phyloP scores from a whole-genome alignment of 2,113 vertebrate species.

The Takifugu flavidus region DNA sequence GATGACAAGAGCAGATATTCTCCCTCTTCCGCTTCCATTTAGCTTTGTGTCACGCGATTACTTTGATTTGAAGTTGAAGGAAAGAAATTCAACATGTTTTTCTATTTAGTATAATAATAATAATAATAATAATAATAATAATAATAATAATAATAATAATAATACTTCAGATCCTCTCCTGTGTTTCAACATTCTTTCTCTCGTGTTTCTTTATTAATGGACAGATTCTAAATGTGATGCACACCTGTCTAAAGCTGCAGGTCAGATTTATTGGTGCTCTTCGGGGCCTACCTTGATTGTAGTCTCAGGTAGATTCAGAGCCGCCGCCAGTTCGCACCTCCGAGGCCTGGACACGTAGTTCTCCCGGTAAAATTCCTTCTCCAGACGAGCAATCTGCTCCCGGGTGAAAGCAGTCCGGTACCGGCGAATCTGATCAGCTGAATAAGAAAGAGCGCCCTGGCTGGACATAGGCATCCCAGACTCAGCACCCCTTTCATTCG shows the following conservation, averaged over 20 bases:
- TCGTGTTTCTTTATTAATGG: too few relatives aligned
- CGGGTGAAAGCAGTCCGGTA: slow-evolving; percentile 97
- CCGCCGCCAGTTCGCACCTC: slow-evolving; percentile 93
- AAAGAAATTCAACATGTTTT: too few relatives aligned
- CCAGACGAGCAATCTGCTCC: slow-evolving; percentile 93
- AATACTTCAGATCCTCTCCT: too few relatives aligned
- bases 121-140: too few relatives aligned
- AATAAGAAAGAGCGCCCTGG: slow-evolving; percentile 83
- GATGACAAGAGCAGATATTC: slow-evolving; percentile 6
- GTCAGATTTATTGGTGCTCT: background rate
- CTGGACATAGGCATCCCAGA: slow-evolving; percentile 66
- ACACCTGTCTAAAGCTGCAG: background rate
- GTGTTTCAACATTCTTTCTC: too few relatives aligned
- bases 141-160: too few relatives aligned
- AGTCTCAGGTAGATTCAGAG: slow-evolving; percentile 95
- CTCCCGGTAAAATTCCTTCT: slow-evolving; percentile 98
- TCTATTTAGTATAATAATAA: too few relatives aligned
- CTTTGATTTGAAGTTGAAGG: background rate
- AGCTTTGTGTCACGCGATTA: background rate
- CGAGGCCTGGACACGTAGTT: slow-evolving; percentile 97
- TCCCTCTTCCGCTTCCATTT: background rate
- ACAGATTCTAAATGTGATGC: too few relatives aligned
- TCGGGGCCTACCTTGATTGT: slow-evolving; percentile 88
- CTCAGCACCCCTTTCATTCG: slow-evolving; percentile 67
- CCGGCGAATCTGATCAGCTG: slow-evolving; percentile 93